Percentiles rank a stretch among this genome's conserved stretches.
phyloP scores from a whole-genome alignment of 2,113 vertebrate genomes.

The Myanophis thanlyinensis region DNA sequence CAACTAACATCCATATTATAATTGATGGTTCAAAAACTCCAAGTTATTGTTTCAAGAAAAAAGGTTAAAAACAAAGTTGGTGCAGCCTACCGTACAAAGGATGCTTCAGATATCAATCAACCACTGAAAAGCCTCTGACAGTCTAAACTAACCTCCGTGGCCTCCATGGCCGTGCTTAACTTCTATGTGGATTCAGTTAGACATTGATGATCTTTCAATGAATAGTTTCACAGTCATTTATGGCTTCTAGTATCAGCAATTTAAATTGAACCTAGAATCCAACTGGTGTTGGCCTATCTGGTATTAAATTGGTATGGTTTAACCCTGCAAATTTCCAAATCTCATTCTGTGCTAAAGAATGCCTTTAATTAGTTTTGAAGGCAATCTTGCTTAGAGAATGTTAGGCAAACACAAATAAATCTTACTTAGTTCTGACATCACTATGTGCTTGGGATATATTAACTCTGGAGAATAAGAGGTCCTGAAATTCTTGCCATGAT shows the following conservation, averaged over 20 bases:
- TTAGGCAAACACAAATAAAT: background rate
- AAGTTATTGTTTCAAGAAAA: background rate
- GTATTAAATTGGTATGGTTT: background rate
- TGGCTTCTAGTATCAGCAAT: background rate
- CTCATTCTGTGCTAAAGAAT: background rate
- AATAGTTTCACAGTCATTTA: background rate
- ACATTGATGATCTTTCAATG: background rate
- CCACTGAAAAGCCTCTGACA: background rate
- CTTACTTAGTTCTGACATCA: background rate
- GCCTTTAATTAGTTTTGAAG: background rate
- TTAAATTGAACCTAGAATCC: background rate
- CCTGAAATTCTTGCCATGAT: background rate
- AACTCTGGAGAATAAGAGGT: background rate
- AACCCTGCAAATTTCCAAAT: background rate
- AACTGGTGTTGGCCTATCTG: background rate
- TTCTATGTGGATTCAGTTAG: background rate
- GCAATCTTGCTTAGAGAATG: background rate
- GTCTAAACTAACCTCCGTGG: background rate
- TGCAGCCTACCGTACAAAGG: background rate
- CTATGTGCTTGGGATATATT: background rate
- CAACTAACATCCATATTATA: background rate
- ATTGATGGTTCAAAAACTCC: background rate
- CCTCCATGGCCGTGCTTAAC: background rate
- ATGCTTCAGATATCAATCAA: background rate
- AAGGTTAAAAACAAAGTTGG: background rate